Base-by-base conservation (phyloP, 2,797 vertebrate genomes). In the Lates japonicus region DNA sequence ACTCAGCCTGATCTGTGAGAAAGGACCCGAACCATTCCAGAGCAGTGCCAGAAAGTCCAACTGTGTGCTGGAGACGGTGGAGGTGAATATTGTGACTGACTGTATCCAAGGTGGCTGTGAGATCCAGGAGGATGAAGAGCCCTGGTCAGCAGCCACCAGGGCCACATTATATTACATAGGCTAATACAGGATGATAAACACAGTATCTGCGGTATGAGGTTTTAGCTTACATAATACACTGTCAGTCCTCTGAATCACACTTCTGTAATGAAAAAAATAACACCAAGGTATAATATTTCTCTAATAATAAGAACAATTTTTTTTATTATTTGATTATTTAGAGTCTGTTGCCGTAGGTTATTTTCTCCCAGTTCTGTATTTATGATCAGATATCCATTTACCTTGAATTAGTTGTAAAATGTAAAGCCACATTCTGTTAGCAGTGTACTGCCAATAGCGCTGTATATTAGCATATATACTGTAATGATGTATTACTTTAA, bases 401-500 rank as follows among this genome's bases (percentile, higher is more conserved):
- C 35, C 46, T 71, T 66, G 29, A 42, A 52, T 59, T 19, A 16
- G 49, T 42, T 74, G 29, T 29, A 3, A 29, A 70, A 72, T 39
- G 25, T n/a, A 62, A 70, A 70, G 31, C 41, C 20, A 14, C 17
- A 42, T 20, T 63, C 54, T 44, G 16, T 12, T 44, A 51, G 57
- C 25, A 5, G 2, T 39, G 61, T 29, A 22, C 69, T 22, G 44
- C 37, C 33, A 35, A 16, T 46, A n/a, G 35, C 19, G 10, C 35
- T 25, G 17, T 35, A 4, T 14, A 65, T 74, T 52, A 71, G 48
- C 71, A 73, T 83, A 76, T 70, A 52, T 54, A 64, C 41, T 67
- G 25, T 69, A 72, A 83, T 64, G 67, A 81, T 76, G 42, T 29
- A 67, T 41, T 22, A 37, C 74, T 77, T 77, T 71, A 35, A 22